Evolutionary conservation across 2,113 vertebrate species (phyloP).

Genomic region (Leptosomus discolor): DNA sequence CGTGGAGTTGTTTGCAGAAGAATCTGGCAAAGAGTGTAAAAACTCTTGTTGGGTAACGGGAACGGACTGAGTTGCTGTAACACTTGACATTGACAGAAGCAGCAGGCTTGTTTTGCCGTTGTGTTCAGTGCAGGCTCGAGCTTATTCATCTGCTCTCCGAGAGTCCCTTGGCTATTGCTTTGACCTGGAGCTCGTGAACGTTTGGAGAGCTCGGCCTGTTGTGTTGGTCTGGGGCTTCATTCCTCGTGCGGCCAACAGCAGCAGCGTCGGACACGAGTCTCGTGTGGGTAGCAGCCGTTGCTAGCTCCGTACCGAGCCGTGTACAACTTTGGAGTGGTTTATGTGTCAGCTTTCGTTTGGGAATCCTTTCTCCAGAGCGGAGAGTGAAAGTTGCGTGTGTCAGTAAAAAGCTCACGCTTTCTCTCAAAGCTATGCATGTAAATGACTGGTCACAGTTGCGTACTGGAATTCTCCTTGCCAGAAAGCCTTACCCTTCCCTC

Average conservation of each 20-base stretch:
- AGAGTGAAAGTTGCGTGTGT: background rate
- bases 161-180: background rate
- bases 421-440: background rate
- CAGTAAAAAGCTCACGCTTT: background rate
- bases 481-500: background rate
- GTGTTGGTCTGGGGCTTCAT: background rate
- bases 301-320: background rate
- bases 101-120: background rate
- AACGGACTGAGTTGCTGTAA: background rate
- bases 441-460: background rate
- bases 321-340: background rate
- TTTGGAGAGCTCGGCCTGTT: accelerated
- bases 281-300: background rate
- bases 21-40: background rate
- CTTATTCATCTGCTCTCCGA: background rate
- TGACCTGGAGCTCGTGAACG: background rate
- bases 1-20: background rate
- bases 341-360: background rate
- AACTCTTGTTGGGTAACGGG: background rate
- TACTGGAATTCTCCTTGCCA: background rate
- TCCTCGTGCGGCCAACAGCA: background rate
- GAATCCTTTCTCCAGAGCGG: background rate
- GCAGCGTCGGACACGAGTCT: background rate
- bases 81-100: background rate
- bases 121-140: background rate